Conservation (phyloP, 2,797 vertebrate genomes). For the Vespertilio murinus region DNA sequence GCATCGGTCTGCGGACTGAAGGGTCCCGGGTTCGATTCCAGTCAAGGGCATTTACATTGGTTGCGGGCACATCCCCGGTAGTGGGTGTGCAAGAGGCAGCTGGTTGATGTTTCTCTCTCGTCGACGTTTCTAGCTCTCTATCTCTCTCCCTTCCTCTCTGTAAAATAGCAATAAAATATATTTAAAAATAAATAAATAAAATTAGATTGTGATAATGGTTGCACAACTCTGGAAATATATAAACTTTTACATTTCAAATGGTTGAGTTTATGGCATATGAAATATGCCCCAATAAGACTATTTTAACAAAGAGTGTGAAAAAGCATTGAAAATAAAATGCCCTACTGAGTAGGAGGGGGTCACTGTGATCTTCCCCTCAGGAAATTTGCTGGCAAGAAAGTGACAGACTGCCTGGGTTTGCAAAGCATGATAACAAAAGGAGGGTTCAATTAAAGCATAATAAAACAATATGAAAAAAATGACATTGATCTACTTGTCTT, state of each 20-base stretch:
- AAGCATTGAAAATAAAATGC: neutral
- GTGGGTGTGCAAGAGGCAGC: no score
- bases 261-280: neutral
- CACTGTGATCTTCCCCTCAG: neutral
- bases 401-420: neutral
- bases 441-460: neutral
- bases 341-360: neutral
- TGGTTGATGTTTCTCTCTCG: no score
- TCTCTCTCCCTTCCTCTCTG: no score
- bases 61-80: no score
- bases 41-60: no score
- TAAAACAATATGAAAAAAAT: neutral
- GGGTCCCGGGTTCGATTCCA: no score
- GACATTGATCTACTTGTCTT: neutral
- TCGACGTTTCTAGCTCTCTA: no score
- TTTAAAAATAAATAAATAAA: neutral
- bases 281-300: neutral
- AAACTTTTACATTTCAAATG: neutral
- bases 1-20: no score
- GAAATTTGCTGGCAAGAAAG: neutral
- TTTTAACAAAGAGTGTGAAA: neutral
- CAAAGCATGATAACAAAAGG: neutral
- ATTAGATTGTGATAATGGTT: neutral
- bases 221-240: neutral
- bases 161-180: no score